These are phyloP conservation scores for Drosophila pseudotakahashii DNA, from an alignment of 2,888 invertebrate genomes.

Conservation along the genomic window DNA sequence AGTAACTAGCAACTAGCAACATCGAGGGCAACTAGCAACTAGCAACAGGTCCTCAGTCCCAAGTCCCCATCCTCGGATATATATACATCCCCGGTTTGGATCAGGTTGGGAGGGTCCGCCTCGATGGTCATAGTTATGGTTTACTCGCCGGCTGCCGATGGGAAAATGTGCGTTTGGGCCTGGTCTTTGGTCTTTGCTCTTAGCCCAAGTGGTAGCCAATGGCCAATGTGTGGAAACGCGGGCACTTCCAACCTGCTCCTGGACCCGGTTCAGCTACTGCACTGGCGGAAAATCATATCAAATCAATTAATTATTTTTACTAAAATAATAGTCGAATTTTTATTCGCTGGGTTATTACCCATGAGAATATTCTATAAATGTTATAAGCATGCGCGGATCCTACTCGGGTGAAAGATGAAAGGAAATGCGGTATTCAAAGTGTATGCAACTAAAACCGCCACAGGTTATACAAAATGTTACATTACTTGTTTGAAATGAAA, in stretches of 20 bases:
- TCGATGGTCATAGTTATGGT: slow-evolving; percentile 69
- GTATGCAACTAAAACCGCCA: no score
- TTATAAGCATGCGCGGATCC: no score
- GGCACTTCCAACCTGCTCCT: slow-evolving; percentile 49
- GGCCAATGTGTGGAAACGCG: slow-evolving; percentile 78
- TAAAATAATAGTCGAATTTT: no score
- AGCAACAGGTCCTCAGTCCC: slow-evolving; percentile 9
- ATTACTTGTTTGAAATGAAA: no score
- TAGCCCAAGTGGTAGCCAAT: slow-evolving; percentile 69
- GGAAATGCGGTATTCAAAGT: no score
- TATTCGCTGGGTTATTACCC: no score
- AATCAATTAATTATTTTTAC: no score
- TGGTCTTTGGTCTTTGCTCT: slow-evolving; percentile 19
- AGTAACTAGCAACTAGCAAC: slow-evolving; percentile 7
- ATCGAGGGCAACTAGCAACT: slow-evolving; percentile 15
- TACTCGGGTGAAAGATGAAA: no score
- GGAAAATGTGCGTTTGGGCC: slow-evolving; percentile 70
- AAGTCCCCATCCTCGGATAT: slow-evolving; percentile 1
- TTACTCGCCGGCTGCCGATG: slow-evolving; percentile 65
- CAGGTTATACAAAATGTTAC: no score
- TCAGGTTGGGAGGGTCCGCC: slow-evolving; percentile 36
- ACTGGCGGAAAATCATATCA: background rate
- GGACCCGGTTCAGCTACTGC: slow-evolving; percentile 13
- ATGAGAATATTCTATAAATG: no score
- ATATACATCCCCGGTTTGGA: slow-evolving; percentile 11